A percentile compares a stretch with the other conserved stretches of the same genome.
phyloP scores from a whole-genome alignment of 2,797 vertebrate genomes.

The Potorous gilbertii region DNA sequence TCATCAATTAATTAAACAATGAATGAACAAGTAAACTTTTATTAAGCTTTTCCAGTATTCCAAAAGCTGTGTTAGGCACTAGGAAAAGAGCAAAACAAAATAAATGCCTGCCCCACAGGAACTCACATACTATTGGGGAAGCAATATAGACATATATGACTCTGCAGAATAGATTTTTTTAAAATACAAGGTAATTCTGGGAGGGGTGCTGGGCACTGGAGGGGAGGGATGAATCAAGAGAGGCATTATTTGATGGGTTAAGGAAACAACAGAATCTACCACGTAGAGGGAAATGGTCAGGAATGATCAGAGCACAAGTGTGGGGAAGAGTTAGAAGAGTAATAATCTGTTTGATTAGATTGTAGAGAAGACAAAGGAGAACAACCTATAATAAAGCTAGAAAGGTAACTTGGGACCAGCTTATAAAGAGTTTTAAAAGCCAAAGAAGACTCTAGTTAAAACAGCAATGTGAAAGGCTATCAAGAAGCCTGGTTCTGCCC shows the following conservation, averaged over 20 bases:
- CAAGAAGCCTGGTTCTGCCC: background rate
- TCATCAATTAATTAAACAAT: background rate
- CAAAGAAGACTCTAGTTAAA: background rate
- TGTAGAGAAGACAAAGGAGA: background rate
- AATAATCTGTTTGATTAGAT: background rate
- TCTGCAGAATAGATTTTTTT: background rate
- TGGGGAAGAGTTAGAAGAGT: background rate
- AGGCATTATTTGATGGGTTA: background rate
- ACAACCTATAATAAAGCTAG: background rate
- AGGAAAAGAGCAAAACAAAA: background rate
- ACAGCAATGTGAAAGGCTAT: background rate
- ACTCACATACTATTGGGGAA: background rate
- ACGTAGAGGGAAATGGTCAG: background rate
- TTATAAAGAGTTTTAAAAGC: background rate
- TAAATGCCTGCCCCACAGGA: background rate
- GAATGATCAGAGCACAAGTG: background rate
- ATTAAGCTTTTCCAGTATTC: background rate
- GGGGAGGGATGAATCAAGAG: background rate
- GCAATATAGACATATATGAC: background rate
- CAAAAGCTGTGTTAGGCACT: background rate
- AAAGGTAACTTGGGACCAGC: background rate
- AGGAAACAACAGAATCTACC: background rate
- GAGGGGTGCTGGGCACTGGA: background rate
- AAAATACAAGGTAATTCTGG: background rate
- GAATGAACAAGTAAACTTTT: background rate